Percentiles rank a stretch among this genome's conserved stretches.
These are phyloP conservation scores for Phoxinus phoxinus DNA, from an alignment of 2,113 vertebrate species.

Conservation along the genomic window DNA sequence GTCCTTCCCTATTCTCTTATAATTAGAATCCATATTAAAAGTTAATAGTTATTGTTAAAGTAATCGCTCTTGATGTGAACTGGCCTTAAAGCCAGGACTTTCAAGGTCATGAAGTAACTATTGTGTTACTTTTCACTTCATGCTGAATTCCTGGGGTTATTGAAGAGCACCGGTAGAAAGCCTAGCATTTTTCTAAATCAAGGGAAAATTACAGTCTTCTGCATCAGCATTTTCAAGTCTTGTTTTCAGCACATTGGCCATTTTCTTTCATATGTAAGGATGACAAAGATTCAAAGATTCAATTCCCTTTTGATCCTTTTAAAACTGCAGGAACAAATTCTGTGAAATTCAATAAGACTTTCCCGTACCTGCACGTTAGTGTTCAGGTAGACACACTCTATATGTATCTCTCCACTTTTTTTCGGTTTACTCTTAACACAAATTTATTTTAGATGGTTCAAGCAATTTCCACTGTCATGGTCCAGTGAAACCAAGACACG, in stretches of 20 bases:
- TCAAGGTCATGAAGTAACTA: background rate
- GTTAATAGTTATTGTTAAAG: too few species aligned
- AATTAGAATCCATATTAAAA: too few species aligned
- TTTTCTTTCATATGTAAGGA: background rate
- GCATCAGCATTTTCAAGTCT: background rate
- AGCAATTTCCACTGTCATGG: slow-evolving; percentile 30
- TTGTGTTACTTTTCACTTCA: background rate
- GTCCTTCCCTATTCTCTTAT: too few species aligned
- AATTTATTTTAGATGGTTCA: slow-evolving; percentile 39
- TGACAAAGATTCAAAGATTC: slow-evolving; percentile 8
- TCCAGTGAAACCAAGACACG: slow-evolving; percentile 20
- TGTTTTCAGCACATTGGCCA: background rate
- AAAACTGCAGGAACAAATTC: background rate
- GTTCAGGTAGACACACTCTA: slow-evolving; percentile 13
- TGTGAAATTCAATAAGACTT: slow-evolving; percentile 9
- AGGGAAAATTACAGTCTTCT: background rate
- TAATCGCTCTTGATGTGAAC: background rate
- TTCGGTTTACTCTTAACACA: slow-evolving; percentile 32
- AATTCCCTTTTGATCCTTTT: too few species aligned
- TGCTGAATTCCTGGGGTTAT: background rate
- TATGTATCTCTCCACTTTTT: background rate
- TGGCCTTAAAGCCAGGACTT: background rate
- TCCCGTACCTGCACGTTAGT: background rate
- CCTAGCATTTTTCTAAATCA: background rate
- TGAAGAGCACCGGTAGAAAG: background rate